These are phyloP conservation scores for Salarias fasciatus DNA, from an alignment of 2,797 vertebrate species.

Conservation along the genomic window DNA sequence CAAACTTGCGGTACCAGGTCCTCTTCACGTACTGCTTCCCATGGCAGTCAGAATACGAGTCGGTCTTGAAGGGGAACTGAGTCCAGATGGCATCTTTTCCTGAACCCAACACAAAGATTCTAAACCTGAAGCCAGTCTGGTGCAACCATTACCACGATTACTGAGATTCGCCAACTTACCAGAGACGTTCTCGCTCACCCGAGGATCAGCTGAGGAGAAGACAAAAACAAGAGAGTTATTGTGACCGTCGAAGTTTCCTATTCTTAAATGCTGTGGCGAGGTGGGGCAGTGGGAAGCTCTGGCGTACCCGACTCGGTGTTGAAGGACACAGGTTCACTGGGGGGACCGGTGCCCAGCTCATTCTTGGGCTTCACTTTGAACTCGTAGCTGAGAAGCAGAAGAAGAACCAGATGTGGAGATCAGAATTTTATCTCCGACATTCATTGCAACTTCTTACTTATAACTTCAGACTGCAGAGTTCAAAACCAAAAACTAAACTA, in stretches of 20 bases:
- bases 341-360: slow-evolving; percentile 90
- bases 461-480: too few relatives aligned
- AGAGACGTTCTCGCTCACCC: slow-evolving; percentile 91
- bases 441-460: too few relatives aligned
- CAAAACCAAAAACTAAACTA: too few relatives aligned
- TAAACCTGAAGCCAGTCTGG: too few relatives aligned
- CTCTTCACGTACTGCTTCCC: slow-evolving; percentile 95
- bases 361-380: slow-evolving; percentile 95
- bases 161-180: slow-evolving; percentile 76
- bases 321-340: slow-evolving; percentile 89
- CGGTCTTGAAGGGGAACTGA: slow-evolving; percentile 91
- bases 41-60: slow-evolving; percentile 93
- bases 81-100: slow-evolving; percentile 99
- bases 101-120: slow-evolving; percentile 32
- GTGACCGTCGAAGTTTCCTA: too few relatives aligned
- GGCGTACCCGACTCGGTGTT: slow-evolving; percentile 93
- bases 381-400: slow-evolving; percentile 87
- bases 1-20: slow-evolving; percentile 99
- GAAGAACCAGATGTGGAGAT: neutral
- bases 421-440: too few relatives aligned
- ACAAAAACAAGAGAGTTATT: too few relatives aligned
- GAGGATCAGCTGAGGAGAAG: slow-evolving; percentile 89
- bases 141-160: too few relatives aligned
- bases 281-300: too few relatives aligned
- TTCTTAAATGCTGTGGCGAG: too few relatives aligned